Percentiles rank a stretch among this genome's conserved stretches.
Conservation (phyloP, 2,797 vertebrate genomes). For the Distichodus sexfasciatus region DNA sequence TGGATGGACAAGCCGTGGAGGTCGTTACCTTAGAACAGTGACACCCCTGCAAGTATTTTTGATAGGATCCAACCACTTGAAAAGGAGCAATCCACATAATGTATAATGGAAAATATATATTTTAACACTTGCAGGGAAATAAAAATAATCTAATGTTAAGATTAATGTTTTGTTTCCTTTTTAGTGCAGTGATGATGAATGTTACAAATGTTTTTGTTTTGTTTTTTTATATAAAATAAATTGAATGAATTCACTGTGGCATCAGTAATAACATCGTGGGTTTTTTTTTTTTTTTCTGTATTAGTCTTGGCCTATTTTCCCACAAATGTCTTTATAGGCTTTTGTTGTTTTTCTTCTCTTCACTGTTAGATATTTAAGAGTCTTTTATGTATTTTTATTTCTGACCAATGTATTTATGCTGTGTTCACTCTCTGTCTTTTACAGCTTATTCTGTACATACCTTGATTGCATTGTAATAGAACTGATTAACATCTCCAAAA, state of each 20-base stretch:
- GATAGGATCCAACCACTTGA: conserved; percentile 45
- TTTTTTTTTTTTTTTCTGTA: background rate
- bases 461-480: conserved; percentile 18
- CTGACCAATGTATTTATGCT: conserved; percentile 3
- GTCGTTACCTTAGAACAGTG: conserved; percentile 96
- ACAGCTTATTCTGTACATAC: no score
- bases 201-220: conserved; percentile 57
- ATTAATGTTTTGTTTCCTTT: conserved; percentile 63
- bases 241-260: conserved; percentile 58
- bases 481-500: conserved; percentile 6
- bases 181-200: conserved; percentile 45
- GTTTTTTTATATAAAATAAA: conserved; percentile 52
- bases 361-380: no score
- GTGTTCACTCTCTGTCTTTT: no score
- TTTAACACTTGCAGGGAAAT: conserved; percentile 67
- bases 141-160: conserved; percentile 53
- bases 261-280: background rate
- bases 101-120: conserved; percentile 68
- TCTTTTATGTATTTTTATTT: no score
- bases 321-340: background rate
- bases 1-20: conserved; percentile 96
- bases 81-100: conserved; percentile 52
- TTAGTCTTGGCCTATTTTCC: no score
- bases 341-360: background rate
- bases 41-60: conserved; percentile 54